Evolutionary conservation across 2,797 vertebrate species (phyloP).

Genomic region (Delichon dasypus): DNA sequence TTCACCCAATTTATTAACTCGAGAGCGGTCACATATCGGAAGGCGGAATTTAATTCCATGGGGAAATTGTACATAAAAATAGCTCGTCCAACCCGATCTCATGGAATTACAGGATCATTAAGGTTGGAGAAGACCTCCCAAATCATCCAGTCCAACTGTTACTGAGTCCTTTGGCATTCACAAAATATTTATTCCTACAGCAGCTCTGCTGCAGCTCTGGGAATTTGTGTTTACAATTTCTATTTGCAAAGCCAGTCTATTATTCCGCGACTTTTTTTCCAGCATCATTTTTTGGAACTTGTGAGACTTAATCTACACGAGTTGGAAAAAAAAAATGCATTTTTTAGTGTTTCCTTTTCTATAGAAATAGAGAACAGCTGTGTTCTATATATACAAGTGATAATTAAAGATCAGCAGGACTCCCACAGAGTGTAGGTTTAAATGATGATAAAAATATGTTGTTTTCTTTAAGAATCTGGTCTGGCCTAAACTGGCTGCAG

Average conservation of each 20-base stretch:
- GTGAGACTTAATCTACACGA: not conserved
- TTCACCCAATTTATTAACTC: not conserved
- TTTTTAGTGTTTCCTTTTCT: not conserved
- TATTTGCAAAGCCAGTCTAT: not conserved
- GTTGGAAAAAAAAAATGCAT: not conserved
- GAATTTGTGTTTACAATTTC: not conserved
- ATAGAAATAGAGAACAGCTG: not conserved
- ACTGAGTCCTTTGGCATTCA: not conserved
- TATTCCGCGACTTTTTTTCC: not conserved
- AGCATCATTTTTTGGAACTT: not conserved
- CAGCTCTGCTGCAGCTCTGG: not conserved
- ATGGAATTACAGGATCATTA: not conserved
- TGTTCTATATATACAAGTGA: not conserved
- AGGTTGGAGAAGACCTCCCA: not conserved
- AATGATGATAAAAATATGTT: not conserved
- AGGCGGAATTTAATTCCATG: not conserved
- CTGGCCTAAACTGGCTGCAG: not conserved
- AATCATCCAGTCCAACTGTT: not conserved
- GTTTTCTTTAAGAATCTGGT: not conserved
- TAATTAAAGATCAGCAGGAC: slow-evolving; percentile 29
- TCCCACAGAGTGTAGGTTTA: not conserved
- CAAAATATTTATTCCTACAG: not conserved
- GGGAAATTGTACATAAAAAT: not conserved
- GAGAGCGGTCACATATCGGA: accelerated
- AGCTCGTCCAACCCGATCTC: accelerated